Evolutionary conservation across 2,888 invertebrate genomes (phyloP).

Genomic region (Laspeyria flexula): DNA sequence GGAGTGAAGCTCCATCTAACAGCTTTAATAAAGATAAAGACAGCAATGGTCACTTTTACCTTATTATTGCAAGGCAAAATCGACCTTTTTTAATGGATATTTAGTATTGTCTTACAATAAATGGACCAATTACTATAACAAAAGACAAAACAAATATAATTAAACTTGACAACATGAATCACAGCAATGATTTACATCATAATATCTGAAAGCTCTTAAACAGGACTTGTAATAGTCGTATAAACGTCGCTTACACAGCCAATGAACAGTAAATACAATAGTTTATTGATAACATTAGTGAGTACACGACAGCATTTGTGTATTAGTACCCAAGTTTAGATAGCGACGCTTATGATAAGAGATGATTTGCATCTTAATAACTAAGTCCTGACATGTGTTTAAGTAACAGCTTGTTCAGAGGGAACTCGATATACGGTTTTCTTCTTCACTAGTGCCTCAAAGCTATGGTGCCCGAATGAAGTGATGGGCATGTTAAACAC

Average conservation of each 20-base stretch:
- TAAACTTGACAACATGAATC: too few species aligned
- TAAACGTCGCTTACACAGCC: background rate
- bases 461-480: too few species aligned
- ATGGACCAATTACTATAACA: too few species aligned
- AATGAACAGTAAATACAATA: constrained; percentile 3
- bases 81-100: too few species aligned
- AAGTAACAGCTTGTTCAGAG: background rate
- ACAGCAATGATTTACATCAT: background rate
- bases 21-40: too few species aligned
- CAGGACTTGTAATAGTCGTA: background rate
- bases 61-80: too few species aligned
- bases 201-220: constrained; percentile 3
- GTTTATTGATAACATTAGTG: constrained; percentile 10
- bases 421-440: background rate
- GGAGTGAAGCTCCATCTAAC: too few species aligned
- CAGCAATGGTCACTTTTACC: too few species aligned
- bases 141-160: too few species aligned
- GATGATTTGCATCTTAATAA: constrained; percentile 4
- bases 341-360: background rate
- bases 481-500: too few species aligned
- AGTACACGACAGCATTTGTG: background rate
- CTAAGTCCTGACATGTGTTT: background rate
- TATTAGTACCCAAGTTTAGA: background rate
- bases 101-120: too few species aligned
- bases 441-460: too few species aligned